Evolutionary conservation across 2,888 invertebrate genomes (phyloP), one percentile per base, ranked within the genome.

Genomic region (Julus scandinavius): DNA sequence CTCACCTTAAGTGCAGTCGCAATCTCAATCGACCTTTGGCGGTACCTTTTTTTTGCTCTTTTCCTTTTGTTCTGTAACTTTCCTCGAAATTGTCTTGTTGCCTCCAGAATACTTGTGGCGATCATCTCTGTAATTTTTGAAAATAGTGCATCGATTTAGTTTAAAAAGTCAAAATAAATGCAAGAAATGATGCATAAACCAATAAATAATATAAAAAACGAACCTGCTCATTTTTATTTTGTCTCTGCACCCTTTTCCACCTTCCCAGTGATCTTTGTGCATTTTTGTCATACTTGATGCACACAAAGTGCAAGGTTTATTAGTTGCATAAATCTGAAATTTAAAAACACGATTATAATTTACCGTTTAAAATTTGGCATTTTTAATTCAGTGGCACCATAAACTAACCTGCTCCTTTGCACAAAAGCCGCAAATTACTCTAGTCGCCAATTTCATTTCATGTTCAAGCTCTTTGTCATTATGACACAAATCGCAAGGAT

Each of bases 351-450:
- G n/a, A 1, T 50, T 50, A 40, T 80, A 20, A 80, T 49, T 72
- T 38, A 11, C 29, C 2, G n/a, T 50, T 11, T 86, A 45, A 85
- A 41, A 72, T 41, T 40, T 63, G 17, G 49, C 29, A 9, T 13
- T 41, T 13, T 29, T 72, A 29, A 29, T 11, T 72, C 13, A 11
- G 17, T 63, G 20, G 9, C 7, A 20, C 20, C n/a, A 63, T 5
- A 17, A 87, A 49, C 41, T 89, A 45, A 93, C 93, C 92, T 93
- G 93, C 90, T 93, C 93, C 89, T 91, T 92, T 88, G 92, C 92
- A 90, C 93, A 93, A 90, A 92, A 92, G 2, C 93, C 93, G 91
- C 93, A 93, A 84, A 93, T 92, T 92, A 93, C 92, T 84, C 93
- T 90, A 89, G 92, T 92, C 72, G 93, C 93, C 89, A 91, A 91